Base-by-base conservation (phyloP, 2,888 invertebrate species). In the Troglohyphantes excavatus region DNA sequence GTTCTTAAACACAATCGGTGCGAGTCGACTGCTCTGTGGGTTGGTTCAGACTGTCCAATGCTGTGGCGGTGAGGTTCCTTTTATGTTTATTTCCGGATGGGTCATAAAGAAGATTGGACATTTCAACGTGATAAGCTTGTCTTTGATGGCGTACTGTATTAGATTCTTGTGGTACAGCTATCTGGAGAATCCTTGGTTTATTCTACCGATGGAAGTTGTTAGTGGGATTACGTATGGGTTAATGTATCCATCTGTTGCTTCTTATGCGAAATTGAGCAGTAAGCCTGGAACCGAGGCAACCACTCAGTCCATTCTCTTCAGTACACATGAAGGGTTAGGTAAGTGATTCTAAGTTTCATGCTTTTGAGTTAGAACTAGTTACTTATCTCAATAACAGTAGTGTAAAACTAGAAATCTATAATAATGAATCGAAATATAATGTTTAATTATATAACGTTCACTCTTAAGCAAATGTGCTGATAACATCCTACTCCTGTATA, bases 151-250 rank as follows among this genome's bases (percentile, higher is more conserved):
- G 0, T 96, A 97, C 93, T 96, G 97, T 0, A 93, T 97, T 0
- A 95, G 98, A 76, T 97, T 97, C 92, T 94, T 97, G 1, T 61
- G 9, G 9, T 79, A 79, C 11, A 72, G 72, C 21, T 72, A 72
- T 23, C 33, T 87, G 0, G 68, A 65, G 5, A 87, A 87, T 46
- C 79, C 86, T 0, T 87, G 79, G 79, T 46, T 21, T 23, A 23
- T 96, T 73, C 94, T 98, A 89, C 96, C 97, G 0, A 95, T 98
- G 75, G 98, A 98, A 93, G 93, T 97, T 90, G 94, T 96, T 9
- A 97, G 98, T 93, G 98, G 98, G 0, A 94, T 98, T 26, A 97
- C 97, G 0, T 96, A 97, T 93, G 98, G 98, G 19, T 95, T 97
- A 93, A 96, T 96, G 92, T 98, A 97, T 93, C 95, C 78, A n/a